These are phyloP conservation scores for Accipiter virgatus DNA, from an alignment of 2,113 vertebrate genomes.

Conservation along the genomic window DNA sequence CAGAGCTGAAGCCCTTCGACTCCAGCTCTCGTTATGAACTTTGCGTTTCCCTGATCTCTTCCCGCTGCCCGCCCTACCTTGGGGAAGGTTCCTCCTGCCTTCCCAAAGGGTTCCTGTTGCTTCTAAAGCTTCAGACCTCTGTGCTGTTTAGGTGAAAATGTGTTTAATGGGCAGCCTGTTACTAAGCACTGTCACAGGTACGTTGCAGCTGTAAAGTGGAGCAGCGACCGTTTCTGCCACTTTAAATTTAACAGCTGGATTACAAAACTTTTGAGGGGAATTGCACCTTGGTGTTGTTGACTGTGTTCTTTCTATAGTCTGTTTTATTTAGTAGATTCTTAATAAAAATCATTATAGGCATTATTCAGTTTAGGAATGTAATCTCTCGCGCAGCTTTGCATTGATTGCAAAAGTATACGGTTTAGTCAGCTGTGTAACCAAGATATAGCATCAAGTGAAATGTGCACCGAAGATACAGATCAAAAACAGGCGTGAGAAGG, in stretches of 20 bases:
- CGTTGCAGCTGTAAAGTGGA: not conserved
- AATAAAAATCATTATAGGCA: not conserved
- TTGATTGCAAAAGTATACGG: not conserved
- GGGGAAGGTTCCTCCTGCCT: not conserved
- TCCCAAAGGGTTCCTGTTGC: not conserved
- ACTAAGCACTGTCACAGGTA: not conserved
- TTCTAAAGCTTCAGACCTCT: not conserved
- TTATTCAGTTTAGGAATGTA: not conserved
- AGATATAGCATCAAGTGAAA: not conserved
- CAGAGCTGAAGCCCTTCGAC: not conserved
- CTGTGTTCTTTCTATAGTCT: not conserved
- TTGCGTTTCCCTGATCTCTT: not conserved
- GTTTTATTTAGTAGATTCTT: not conserved
- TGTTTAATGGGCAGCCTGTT: not conserved
- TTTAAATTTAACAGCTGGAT: not conserved
- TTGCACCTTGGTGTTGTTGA: not conserved
- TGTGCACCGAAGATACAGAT: not conserved
- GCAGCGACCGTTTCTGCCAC: not conserved
- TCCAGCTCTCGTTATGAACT: not conserved
- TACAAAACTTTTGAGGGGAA: not conserved
- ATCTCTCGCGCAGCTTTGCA: not conserved
- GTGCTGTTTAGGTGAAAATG: not conserved
- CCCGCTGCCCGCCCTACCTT: not conserved
- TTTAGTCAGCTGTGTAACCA: not conserved
- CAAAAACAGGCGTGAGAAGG: not conserved